A percentile compares a stretch with the other conserved stretches of the same genome.
Conservation (phyloP, 2,888 invertebrate species). For the Epirrhoe alternata region DNA sequence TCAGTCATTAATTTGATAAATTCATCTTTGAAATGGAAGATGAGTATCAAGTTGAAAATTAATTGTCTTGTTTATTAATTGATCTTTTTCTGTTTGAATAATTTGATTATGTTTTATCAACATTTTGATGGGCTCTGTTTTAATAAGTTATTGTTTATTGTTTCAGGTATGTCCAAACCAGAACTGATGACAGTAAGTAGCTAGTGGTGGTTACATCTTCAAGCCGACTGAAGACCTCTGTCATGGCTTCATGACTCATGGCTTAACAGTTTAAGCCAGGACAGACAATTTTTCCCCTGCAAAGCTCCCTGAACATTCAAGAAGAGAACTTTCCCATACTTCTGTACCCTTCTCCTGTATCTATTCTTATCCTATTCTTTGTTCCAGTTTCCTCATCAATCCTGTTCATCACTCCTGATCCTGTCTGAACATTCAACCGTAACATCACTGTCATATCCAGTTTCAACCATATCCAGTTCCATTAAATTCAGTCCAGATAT, state of each 20-base stretch:
- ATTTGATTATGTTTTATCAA: background rate
- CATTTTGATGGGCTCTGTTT: background rate
- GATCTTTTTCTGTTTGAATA: background rate
- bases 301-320: background rate
- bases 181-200: background rate
- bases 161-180: conserved; percentile 20
- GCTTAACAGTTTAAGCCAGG: background rate
- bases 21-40: conserved; percentile 10
- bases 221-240: background rate
- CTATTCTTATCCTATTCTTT: background rate
- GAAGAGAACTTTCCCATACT: no score
- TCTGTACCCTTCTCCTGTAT: background rate
- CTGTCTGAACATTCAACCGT: background rate
- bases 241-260: background rate
- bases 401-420: conserved; percentile 8
- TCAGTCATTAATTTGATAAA: conserved; percentile 15
- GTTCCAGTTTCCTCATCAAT: background rate
- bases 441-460: no score
- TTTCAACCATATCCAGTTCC: no score
- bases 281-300: no score
- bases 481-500: no score
- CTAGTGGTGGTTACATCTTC: background rate
- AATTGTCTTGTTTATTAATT: conserved; percentile 6
- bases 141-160: background rate
- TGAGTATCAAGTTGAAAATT: conserved; percentile 1